phyloP scores from a whole-genome alignment of 2,888 invertebrate species.

The Acholoe squamosa region DNA sequence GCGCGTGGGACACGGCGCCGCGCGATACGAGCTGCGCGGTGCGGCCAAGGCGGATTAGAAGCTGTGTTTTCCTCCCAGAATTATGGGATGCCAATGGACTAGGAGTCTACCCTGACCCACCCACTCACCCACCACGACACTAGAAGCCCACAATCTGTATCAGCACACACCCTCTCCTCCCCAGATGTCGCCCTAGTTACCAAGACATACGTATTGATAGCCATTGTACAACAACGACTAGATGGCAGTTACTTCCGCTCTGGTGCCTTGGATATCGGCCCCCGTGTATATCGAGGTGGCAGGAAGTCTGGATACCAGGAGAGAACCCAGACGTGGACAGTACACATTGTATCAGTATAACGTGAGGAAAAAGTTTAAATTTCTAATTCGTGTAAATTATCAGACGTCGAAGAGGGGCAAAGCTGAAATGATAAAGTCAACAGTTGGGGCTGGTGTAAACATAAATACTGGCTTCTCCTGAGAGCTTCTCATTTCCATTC shows the following conservation, averaged over 20 bases:
- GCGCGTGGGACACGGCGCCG: slow-evolving; percentile 7
- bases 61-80: not conserved
- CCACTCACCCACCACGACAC: not conserved
- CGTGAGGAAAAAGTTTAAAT: no score
- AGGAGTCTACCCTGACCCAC: not conserved
- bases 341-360: no score
- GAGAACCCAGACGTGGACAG: no score
- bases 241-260: not conserved
- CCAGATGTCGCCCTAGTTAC: not conserved
- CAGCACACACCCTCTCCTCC: not conserved
- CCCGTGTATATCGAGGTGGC: not conserved
- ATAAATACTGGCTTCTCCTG: not conserved
- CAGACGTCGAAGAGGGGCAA: not conserved
- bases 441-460: not conserved
- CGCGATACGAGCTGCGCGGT: not conserved
- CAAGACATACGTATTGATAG: no score
- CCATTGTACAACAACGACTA: not conserved
- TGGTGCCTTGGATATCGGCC: not conserved
- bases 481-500: slow-evolving; percentile 4
- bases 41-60: not conserved
- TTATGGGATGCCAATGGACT: slow-evolving; percentile 39
- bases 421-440: not conserved
- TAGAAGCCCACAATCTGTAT: no score
- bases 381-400: not conserved
- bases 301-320: no score